Percentiles rank a stretch among this genome's conserved stretches.
These are phyloP conservation scores for Heterodera schachtii DNA, from an alignment of 1,140 invertebrate species.

Conservation along the genomic window DNA sequence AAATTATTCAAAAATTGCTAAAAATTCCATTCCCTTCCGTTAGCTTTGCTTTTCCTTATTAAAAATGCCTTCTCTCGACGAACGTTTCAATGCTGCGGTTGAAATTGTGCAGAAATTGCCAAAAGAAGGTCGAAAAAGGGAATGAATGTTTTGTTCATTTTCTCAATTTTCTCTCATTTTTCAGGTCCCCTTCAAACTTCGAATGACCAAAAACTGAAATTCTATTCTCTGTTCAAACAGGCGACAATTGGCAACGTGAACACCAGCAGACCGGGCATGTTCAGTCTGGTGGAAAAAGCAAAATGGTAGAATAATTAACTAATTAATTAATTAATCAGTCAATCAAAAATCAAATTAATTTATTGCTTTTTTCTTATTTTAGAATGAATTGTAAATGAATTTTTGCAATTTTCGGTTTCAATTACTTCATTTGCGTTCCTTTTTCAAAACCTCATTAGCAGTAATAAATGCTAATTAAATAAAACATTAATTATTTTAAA, in stretches of 20 bases:
- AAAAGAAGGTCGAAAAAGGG: conserved; percentile 52
- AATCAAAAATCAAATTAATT: neutral
- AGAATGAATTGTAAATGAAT: too few relatives aligned
- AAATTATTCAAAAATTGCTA: too few relatives aligned
- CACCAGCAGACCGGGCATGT: conserved; percentile 61
- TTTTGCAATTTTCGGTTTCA: too few relatives aligned
- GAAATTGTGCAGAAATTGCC: conserved; percentile 65
- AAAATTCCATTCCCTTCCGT: too few relatives aligned
- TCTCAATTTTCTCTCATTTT: conserved; percentile 38
- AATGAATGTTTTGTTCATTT: conserved; percentile 10
- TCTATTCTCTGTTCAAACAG: conserved; percentile 64
- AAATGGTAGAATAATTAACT: conserved; percentile 50
- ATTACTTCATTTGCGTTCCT: too few relatives aligned
- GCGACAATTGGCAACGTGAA: conserved; percentile 65
- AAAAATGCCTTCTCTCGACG: conserved; percentile 53
- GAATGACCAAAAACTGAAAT: conserved; percentile 63
- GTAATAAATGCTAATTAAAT: too few relatives aligned
- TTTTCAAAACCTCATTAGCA: too few relatives aligned
- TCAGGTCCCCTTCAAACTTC: conserved; percentile 53
- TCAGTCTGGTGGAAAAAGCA: conserved; percentile 54
- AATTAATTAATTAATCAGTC: neutral
- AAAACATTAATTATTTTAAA: too few relatives aligned
- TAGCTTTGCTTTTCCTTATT: neutral
- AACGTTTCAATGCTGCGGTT: conserved; percentile 62
- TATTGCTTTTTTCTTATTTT: too few relatives aligned